These are phyloP conservation scores for Chironomus striatipennis DNA, from an alignment of 1,140 invertebrate species.

Conservation along the genomic window DNA sequence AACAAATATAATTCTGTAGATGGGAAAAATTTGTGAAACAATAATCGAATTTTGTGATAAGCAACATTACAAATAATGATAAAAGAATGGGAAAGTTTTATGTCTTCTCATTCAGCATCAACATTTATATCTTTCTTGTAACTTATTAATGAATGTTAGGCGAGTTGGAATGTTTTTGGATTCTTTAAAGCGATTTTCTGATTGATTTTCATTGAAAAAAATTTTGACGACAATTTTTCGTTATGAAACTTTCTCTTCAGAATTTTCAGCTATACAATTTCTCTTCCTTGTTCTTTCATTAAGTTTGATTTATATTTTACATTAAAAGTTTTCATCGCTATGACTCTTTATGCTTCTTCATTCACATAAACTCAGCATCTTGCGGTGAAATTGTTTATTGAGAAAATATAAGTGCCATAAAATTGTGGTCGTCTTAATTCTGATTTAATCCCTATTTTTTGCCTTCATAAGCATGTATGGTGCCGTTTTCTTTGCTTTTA, in stretches of 20 bases:
- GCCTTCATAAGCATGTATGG: neutral
- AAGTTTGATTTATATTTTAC: slow-evolving; percentile 11
- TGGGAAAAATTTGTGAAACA: neutral
- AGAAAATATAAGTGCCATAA: neutral
- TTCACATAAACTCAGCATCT: no score
- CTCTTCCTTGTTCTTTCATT: neutral
- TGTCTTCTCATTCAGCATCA: no score
- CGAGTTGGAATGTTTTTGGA: no score
- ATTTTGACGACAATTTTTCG: no score
- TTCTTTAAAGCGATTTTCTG: no score
- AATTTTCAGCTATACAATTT: neutral
- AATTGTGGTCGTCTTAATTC: slow-evolving; percentile 3
- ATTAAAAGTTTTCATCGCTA: neutral
- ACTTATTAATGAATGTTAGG: no score
- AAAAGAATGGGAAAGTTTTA: no score
- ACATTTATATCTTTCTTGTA: no score
- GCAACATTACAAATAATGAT: neutral
- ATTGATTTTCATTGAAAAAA: no score
- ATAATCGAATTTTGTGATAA: slow-evolving; percentile 21
- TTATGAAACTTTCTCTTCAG: no score
- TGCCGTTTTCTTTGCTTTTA: no score
- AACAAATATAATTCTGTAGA: neutral
- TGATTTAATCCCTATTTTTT: neutral
- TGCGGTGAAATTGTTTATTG: no score
- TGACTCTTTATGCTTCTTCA: neutral